A percentile compares a stretch with the other conserved stretches of the same genome.
These are phyloP conservation scores for Adelges cooleyi DNA, from an alignment of 1,140 invertebrate species.

Conservation along the genomic window DNA sequence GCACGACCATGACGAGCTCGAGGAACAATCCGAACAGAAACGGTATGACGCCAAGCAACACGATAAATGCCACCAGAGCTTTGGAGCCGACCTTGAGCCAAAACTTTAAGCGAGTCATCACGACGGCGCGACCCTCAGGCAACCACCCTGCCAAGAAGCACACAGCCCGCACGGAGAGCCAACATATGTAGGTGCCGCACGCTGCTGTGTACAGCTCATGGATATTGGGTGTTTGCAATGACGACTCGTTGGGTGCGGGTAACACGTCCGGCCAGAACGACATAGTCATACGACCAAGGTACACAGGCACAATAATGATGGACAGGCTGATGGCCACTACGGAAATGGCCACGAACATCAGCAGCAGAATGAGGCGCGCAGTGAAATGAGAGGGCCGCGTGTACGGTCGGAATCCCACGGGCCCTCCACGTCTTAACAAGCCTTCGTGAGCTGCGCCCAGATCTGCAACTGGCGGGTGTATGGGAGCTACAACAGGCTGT, in stretches of 20 bases:
- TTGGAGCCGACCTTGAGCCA: conserved; percentile 52
- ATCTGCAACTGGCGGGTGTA: conserved; percentile 39
- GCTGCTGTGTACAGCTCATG: conserved; percentile 95
- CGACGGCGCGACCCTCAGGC: conserved; percentile 69
- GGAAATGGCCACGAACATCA: conserved; percentile 71
- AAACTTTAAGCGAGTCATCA: conserved; percentile 58
- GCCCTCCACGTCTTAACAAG: conserved; percentile 61
- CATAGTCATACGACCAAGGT: conserved; percentile 78
- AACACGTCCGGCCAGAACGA: conserved; percentile 61
- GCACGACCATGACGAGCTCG: conserved; percentile 83
- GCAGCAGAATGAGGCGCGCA: conserved; percentile 59
- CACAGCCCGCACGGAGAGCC: conserved; percentile 66
- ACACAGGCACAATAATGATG: conserved; percentile 79
- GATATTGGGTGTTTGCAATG: conserved; percentile 47
- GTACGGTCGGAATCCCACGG: conserved; percentile 78
- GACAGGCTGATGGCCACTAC: conserved; percentile 69
- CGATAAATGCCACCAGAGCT: conserved; percentile 58
- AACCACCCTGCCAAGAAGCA: conserved; percentile 73
- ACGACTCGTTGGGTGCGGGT: conserved; percentile 38
- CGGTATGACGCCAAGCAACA: conserved; percentile 83
- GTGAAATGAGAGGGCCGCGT: conserved; percentile 70
- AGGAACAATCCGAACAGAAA: conserved; percentile 82
- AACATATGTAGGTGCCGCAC: conserved; percentile 86
- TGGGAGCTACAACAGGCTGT: conserved; percentile 31
- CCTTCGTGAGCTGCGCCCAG: conserved; percentile 74